Evolutionary conservation across 2,888 invertebrate genomes (phyloP), one percentile per base, ranked within the genome.

Genomic region (Leucophora obtusa): DNA sequence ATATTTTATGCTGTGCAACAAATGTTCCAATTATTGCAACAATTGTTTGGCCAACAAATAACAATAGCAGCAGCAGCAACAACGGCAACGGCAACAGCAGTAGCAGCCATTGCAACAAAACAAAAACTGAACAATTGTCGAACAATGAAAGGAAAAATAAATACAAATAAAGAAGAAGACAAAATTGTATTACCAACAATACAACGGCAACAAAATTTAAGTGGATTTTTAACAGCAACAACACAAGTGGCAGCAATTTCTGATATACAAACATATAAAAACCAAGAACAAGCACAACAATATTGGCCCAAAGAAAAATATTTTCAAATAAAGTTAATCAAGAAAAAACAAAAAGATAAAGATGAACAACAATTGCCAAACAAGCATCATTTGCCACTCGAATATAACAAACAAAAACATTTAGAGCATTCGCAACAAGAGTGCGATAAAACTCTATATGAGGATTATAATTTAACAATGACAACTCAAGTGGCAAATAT

Each of bases 11-110:
- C 82, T 43, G 21, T 78, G 66, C 82, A 82, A 75, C 83, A 83
- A 82, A 59, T 83, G 66, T 51, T 74, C 70, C 84, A 84, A 83
- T 84, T 84, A 79, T 82, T 79, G 73, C 81, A 72, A 54, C 79
- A 82, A 81, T 77, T 83, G 74, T 79, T 77, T 74, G 62, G 73
- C 54, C 78, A 79, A 79, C 58, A 63, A 60, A 74, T 74, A 82
- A 24, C 50, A 58, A 74, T 68, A 21, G 66, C 66, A 15, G 54
- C 68, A 63, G 54, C 63, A 54, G 11, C 63, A 43, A 10, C 60
- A 21, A 35, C 60, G 56, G n/a, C 63, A 54, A n/a, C 63, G 51
- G 14, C 60, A 21, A 35, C 60, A 63, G n/a, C 51, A 51, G 21
- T 6, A 21, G 21, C 33, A 53, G 28, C 47, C 5, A 50, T 21